Conservation (phyloP, 2,113 vertebrate species). For the Xenotilapia longispinis region DNA sequence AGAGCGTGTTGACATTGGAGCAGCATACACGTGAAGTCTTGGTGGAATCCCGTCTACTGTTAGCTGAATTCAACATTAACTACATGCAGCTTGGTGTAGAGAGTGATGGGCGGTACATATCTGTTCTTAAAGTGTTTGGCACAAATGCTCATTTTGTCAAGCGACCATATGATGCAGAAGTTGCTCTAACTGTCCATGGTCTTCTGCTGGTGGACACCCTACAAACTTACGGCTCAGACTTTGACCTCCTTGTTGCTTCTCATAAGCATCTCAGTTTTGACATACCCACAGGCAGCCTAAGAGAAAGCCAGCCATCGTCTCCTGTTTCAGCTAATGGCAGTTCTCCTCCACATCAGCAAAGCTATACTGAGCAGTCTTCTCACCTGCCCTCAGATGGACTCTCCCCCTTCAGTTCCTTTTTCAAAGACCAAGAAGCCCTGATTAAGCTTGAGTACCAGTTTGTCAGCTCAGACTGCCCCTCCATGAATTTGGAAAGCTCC, state of each 20-base stretch:
- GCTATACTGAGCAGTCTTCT: slow-evolving; percentile 1
- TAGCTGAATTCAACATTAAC: slow-evolving; percentile 93
- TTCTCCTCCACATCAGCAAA: slow-evolving; percentile 29
- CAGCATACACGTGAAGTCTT: slow-evolving; percentile 92
- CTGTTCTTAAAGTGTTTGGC: slow-evolving; percentile 95
- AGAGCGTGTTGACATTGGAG: slow-evolving; percentile 88
- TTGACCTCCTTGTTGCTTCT: slow-evolving; percentile 95
- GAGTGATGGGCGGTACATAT: slow-evolving; percentile 90
- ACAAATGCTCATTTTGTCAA: slow-evolving; percentile 95
- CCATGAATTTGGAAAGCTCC: slow-evolving; percentile 91
- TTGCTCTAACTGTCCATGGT: slow-evolving; percentile 92
- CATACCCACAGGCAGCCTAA: slow-evolving; percentile 87
- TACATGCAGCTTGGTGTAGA: slow-evolving; percentile 96
- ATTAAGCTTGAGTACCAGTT: slow-evolving; percentile 97
- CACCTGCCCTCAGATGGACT: slow-evolving; percentile 30
- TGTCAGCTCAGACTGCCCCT: slow-evolving; percentile 94
- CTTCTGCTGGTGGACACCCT: slow-evolving; percentile 92
- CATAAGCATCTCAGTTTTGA: slow-evolving; percentile 97
- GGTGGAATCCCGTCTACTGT: slow-evolving; percentile 90
- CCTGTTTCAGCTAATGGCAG: slow-evolving; percentile 65
- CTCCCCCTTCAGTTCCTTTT: slow-evolving; percentile 49
- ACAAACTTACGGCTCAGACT: slow-evolving; percentile 93
- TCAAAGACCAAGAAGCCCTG: slow-evolving; percentile 85
- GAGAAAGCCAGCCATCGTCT: slow-evolving; percentile 86
- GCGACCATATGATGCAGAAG: slow-evolving; percentile 89